A percentile compares a stretch with the other conserved stretches of the same genome.
Evolutionary conservation across 1,140 invertebrate genomes (phyloP).

Genomic region (Drosophila hydei): DNA sequence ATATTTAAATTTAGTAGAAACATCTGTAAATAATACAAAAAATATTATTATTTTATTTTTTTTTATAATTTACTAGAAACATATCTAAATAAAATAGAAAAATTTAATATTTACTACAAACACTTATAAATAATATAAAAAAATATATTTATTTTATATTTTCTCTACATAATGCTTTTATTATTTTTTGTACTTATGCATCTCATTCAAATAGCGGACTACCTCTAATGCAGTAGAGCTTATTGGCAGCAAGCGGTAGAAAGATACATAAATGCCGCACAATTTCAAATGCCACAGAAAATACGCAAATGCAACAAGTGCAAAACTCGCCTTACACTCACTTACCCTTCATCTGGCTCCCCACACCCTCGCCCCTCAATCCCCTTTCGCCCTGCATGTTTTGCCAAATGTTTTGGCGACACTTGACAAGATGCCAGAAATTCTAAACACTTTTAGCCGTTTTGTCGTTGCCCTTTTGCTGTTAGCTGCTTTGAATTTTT

Average conservation of each 20-base stretch:
- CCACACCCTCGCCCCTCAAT: neutral
- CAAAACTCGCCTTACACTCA: constrained; percentile 40
- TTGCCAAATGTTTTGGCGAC: constrained; percentile 80
- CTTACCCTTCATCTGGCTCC: neutral
- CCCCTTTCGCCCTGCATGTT: constrained; percentile 43
- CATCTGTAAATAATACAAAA: too few species aligned
- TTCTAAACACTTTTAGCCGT: constrained; percentile 81
- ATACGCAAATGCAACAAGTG: constrained; percentile 70
- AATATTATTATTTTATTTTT: too few species aligned
- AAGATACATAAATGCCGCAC: constrained; percentile 52
- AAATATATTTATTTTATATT: too few species aligned
- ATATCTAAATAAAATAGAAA: too few species aligned
- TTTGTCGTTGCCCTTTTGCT: constrained; percentile 63
- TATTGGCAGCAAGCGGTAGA: constrained; percentile 6
- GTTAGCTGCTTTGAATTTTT: constrained; percentile 49
- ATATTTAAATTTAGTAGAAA: too few species aligned
- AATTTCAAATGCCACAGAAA: constrained; percentile 70
- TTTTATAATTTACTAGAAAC: too few species aligned
- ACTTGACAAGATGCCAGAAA: constrained; percentile 83
- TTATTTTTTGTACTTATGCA: neutral
- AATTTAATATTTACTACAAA: too few species aligned
- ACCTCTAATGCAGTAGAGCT: constrained; percentile 20
- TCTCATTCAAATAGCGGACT: neutral
- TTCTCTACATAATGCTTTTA: too few species aligned
- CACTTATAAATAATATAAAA: too few species aligned